Evolutionary conservation across 2,113 vertebrate genomes (phyloP).

Genomic region (Chaetodon trifascialis): DNA sequence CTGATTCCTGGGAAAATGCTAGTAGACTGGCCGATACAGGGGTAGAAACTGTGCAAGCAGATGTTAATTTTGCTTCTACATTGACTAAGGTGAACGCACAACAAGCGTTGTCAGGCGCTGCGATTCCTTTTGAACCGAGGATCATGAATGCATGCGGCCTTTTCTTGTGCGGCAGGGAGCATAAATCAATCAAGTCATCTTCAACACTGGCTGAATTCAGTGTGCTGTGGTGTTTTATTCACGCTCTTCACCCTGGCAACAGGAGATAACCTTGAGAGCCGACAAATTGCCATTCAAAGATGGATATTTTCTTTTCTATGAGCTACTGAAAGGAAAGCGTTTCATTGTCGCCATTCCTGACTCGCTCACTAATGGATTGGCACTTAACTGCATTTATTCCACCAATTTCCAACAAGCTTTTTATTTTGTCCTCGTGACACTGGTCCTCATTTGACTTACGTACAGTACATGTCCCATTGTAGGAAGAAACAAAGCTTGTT

Average conservation of each 20-base stretch:
- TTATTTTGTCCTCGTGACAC: neutral
- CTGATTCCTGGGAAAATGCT: neutral
- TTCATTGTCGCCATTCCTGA: neutral
- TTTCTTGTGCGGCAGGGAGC: neutral
- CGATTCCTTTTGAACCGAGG: neutral
- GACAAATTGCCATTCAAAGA: conserved; percentile 56
- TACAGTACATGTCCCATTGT: neutral
- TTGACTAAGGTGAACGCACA: conserved; percentile 25
- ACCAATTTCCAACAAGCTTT: conserved; percentile 2
- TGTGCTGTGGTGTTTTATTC: conserved; percentile 46
- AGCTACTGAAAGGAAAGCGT: conserved; percentile 39
- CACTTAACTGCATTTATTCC: neutral
- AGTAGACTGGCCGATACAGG: conserved; percentile 1
- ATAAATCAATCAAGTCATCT: conserved; percentile 50
- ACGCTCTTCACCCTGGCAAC: conserved; percentile 69
- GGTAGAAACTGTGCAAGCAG: conserved; percentile 12
- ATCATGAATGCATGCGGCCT: neutral
- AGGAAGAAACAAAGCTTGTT: conserved; percentile 16
- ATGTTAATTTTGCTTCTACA: neutral
- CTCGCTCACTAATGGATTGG: neutral
- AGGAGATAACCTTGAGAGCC: conserved; percentile 75
- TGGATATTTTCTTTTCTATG: conserved; percentile 17
- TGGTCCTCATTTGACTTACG: neutral
- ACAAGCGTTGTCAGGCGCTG: conserved; percentile 2
- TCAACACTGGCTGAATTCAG: conserved; percentile 26